Conservation (phyloP, 2,797 vertebrate species). For the Lycodopsis pacificus region DNA sequence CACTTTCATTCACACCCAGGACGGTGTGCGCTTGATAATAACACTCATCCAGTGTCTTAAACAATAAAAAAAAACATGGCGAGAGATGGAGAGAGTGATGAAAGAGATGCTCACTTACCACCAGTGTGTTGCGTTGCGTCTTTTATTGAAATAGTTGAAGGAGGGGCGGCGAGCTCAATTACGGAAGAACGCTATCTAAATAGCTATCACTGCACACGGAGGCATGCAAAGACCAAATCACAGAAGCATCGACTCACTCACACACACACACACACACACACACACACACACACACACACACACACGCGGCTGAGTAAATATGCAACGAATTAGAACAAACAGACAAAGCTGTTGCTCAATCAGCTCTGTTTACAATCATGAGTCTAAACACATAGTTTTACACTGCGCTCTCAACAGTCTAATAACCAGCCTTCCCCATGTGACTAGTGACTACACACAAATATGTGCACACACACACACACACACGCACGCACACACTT, state of each 20-base stretch:
- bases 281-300: slow-evolving; percentile 15
- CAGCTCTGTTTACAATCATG: slow-evolving; percentile 47
- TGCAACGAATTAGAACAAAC: slow-evolving; percentile 46
- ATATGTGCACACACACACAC: not conserved
- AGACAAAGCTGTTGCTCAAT: slow-evolving; percentile 49
- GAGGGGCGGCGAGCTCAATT: slow-evolving; percentile 43
- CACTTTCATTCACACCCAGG: slow-evolving; percentile 54
- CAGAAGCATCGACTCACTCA: not conserved
- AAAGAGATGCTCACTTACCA: slow-evolving; percentile 44
- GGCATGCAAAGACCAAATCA: slow-evolving; percentile 24
- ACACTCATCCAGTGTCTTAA: slow-evolving; percentile 66
- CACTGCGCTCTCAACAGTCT: slow-evolving; percentile 15
- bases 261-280: slow-evolving; percentile 11
- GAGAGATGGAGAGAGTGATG: slow-evolving; percentile 61
- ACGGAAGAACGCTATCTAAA: slow-evolving; percentile 43
- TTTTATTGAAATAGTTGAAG: slow-evolving; percentile 75
- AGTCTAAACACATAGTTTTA: slow-evolving; percentile 43
- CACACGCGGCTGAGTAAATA: slow-evolving; percentile 13
- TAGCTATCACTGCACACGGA: slow-evolving; percentile 44
- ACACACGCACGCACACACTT: slow-evolving; percentile 3
- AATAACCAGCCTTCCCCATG: slow-evolving; percentile 11
- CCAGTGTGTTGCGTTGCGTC: slow-evolving; percentile 55
- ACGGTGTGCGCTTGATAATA: slow-evolving; percentile 71
- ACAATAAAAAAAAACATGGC: slow-evolving; percentile 57
- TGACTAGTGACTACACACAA: not conserved